Evolutionary conservation across 2,888 invertebrate species (phyloP), one percentile per base, ranked within the genome.

Genomic region (Carterocephalus palaemon): DNA sequence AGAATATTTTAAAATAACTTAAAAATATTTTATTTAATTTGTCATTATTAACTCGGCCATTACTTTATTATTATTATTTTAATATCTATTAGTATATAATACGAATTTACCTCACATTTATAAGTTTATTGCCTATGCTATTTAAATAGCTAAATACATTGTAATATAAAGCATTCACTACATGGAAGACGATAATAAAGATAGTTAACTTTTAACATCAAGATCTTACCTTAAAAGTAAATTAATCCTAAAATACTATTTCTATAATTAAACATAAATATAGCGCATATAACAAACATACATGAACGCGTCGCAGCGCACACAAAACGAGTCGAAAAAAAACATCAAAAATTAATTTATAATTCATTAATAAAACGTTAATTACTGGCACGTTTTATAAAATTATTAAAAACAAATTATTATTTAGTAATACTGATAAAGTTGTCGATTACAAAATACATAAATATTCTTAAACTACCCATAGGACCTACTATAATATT

Each of bases 261-360:
- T 36, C 29, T 50, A 49, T n/a, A 53, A 46, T 46, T 42, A 52
- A 38, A 51, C 29, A 24, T 46, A 71, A 70, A 65, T 67, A 74
- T 71, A 76, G 68, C 70, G 68, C 74, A 77, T 64, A 70, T 64
- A 65, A 58, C 66, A 70, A 81, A 79, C 65, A 69, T 75, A 86
- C 83, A 69, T 84, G 83, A 85, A 86, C 85, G 78, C 75, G 78
- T 81, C 85, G 80, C 76, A 57, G 76, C 77, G 71, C 73, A 70
- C 68, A 66, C 72, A 70, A 71, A 66, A 71, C 67, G 70, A 74
- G 70, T 67, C 70, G 65, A 68, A 67, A 67, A 67, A 67, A 67
- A 66, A 70, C 64, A 66, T 62, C 66, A 62, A 57, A 55, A 52
- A 48, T 46, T 46, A 33, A 13, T 24, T 41, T 28, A 53, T 54